Base-by-base conservation (phyloP, 1,140 invertebrate species). In the Drosophila kikkawai region DNA sequence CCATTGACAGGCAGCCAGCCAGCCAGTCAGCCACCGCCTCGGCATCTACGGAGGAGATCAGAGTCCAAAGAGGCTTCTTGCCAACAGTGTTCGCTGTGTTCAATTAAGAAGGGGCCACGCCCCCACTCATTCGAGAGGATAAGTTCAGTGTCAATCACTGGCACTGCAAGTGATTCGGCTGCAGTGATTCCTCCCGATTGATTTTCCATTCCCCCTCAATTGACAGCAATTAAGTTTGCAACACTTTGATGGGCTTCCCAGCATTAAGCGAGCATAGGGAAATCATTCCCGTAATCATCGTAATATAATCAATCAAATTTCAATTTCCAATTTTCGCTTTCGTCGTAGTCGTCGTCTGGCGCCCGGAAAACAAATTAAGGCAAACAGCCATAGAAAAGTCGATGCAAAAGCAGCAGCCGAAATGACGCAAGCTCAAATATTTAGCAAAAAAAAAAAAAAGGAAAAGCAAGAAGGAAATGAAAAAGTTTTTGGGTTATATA, bases 191-290 rank as follows among this genome's bases (percentile, higher is more conserved):
- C 32, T 45, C 17, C 7, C 59, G 17, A 65, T 68, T 48, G 65
- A 68, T 68, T 68, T 68, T 44, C 45, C 39, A 63, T 58, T 59
- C 64, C 36, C 73, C 41, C 36, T 29, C 80, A 82, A 82, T 82
- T 82, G 75, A 47, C 75, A 50, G 58, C 80, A 82, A 82, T 79
- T 82, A 61, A 61, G 58, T 55, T 70, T 60, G 50, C 61, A 56
- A 50, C 36, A 47, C 44, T 59, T 51, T 65, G 19, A 37, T 19
- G 58, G 42, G 41, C 45, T 15, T 26, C 26, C 45, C 45, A 4
- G 44, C 68, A 61, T 60, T 67, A 80, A 79, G 61, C 41, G 58
- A 15, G 51, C 51, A 55, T 22, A 55, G 51, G 51, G 51, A 56
- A 56, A 11, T 22, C 34, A 22, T 37, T 15, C 17, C 51, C 51